A percentile compares a stretch with the other conserved stretches of the same genome.
Evolutionary conservation across 1,140 invertebrate species (phyloP).

Genomic region (Parasteatoda tepidariorum): DNA sequence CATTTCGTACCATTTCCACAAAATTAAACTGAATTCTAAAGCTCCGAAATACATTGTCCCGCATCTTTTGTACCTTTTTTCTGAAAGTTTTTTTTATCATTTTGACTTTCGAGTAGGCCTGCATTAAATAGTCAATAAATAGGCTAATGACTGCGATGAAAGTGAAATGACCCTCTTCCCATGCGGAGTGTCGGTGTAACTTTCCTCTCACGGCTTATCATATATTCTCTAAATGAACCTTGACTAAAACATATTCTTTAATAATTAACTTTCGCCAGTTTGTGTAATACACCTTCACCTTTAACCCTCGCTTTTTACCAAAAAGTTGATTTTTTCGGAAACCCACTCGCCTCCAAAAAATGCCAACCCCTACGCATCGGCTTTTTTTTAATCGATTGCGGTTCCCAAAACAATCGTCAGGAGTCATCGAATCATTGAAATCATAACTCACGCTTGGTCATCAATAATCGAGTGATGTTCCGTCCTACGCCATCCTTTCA

Average conservation of each 20-base stretch:
- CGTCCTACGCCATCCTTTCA: conserved; percentile 9
- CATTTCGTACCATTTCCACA: not conserved
- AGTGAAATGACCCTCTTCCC: conserved; percentile 11
- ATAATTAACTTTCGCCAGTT: conserved; percentile 19
- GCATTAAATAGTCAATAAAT: conserved; percentile 17
- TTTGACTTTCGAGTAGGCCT: not conserved
- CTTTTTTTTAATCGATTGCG: not conserved
- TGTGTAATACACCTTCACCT: conserved; percentile 15
- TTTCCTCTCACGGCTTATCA: not conserved
- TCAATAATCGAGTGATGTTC: conserved; percentile 28
- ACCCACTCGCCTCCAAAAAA: conserved; percentile 1
- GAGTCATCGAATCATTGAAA: conserved; percentile 33
- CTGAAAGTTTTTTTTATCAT: too few relatives aligned
- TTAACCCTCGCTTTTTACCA: not conserved
- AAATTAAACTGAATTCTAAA: not conserved
- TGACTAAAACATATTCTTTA: conserved; percentile 13
- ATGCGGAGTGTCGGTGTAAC: not conserved
- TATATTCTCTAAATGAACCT: not conserved
- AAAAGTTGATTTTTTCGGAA: conserved; percentile 13
- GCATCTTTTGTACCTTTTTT: too few relatives aligned
- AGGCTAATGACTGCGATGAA: conserved; percentile 22
- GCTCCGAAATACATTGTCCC: not conserved
- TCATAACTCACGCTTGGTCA: conserved; percentile 40
- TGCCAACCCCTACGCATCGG: not conserved
- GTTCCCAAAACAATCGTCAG: conserved; percentile 7